Evolutionary conservation across 2,113 vertebrate genomes (phyloP).

Genomic region (Oreochromis aureus): DNA sequence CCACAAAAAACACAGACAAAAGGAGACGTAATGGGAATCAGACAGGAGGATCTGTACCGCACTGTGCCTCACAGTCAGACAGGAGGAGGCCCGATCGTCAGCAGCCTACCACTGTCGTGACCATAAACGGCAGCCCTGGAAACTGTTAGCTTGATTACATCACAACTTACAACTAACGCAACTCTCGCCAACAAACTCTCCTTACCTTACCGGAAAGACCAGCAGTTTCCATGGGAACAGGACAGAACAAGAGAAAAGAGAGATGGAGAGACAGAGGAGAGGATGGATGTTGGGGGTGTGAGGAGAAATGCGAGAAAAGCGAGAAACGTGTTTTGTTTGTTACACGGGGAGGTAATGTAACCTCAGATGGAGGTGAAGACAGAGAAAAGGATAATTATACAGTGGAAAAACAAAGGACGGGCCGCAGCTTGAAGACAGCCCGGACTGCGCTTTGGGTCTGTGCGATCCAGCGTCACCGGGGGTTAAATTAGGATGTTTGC

Average conservation of each 20-base stretch:
- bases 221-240: constrained; percentile 72
- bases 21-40: neutral
- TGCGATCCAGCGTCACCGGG: neutral
- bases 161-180: constrained; percentile 46
- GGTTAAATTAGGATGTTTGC: constrained; percentile 37
- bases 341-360: neutral
- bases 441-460: neutral
- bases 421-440: neutral
- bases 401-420: neutral
- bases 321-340: constrained; percentile 1
- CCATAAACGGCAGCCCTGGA: constrained; percentile 51
- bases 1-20: neutral
- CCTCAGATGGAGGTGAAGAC: constrained; percentile 1
- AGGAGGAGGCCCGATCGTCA: constrained; percentile 11
- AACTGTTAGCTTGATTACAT: constrained; percentile 52
- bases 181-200: constrained; percentile 39
- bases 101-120: constrained; percentile 29
- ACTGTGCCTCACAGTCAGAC: neutral
- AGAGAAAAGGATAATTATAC: neutral
- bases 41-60: neutral
- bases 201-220: constrained; percentile 56
- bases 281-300: constrained; percentile 21
- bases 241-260: constrained; percentile 26
- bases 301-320: neutral
- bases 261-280: constrained; percentile 9